Evolutionary conservation across 2,797 vertebrate genomes (phyloP).

Genomic region (Hyperoplus lanceolatus): DNA sequence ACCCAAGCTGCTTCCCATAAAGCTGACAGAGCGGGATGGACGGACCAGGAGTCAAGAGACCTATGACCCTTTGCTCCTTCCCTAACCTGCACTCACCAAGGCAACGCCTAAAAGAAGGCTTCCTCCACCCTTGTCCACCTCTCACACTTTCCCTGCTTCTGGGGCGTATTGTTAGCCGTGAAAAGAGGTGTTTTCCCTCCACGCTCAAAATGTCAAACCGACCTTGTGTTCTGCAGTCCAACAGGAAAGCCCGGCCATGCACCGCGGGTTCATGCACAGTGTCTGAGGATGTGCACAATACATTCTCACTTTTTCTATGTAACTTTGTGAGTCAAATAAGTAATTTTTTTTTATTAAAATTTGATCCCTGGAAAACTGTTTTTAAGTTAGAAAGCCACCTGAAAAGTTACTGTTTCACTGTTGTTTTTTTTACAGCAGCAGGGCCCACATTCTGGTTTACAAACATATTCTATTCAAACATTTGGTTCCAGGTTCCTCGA

Average conservation of each 20-base stretch:
- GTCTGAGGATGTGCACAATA: slow-evolving; percentile 5
- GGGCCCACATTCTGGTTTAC: too few relatives aligned
- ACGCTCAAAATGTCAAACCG: slow-evolving; percentile 29
- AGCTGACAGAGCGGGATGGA: slow-evolving; percentile 66
- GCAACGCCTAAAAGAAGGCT: slow-evolving; percentile 61
- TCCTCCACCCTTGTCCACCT: slow-evolving; percentile 47
- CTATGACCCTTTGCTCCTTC: slow-evolving; percentile 53
- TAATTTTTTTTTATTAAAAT: too few relatives aligned
- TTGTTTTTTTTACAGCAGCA: background rate
- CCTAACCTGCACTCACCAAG: slow-evolving; percentile 52
- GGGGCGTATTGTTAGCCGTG: slow-evolving; percentile 39
- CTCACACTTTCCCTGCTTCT: slow-evolving; percentile 51
- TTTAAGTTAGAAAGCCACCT: background rate
- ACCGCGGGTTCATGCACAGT: slow-evolving; percentile 17
- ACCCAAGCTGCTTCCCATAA: slow-evolving; percentile 31
- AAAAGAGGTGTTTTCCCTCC: slow-evolving; percentile 48
- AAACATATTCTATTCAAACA: too few relatives aligned
- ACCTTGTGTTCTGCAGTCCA: slow-evolving; percentile 42
- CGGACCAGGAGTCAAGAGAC: slow-evolving; percentile 42
- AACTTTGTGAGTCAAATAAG: too few relatives aligned
- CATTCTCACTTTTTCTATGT: background rate
- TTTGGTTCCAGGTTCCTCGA: too few relatives aligned
- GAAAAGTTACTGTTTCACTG: background rate
- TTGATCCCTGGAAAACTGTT: too few relatives aligned
- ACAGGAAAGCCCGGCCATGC: slow-evolving; percentile 35